These are phyloP conservation scores for Austrofundulus limnaeus DNA, from an alignment of 2,113 vertebrate genomes.

Conservation along the genomic window DNA sequence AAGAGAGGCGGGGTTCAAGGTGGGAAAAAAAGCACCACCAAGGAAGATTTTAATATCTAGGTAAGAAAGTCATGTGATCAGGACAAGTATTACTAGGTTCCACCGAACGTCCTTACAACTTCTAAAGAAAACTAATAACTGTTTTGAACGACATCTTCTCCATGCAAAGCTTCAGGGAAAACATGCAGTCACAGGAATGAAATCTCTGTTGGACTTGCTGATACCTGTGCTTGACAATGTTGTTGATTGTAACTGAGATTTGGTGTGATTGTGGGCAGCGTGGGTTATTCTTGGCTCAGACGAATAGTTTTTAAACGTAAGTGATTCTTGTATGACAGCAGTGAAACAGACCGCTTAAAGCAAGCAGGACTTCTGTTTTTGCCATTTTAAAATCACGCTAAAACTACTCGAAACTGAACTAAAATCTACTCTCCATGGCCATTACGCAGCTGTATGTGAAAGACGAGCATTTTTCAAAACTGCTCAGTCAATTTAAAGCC, in stretches of 20 bases:
- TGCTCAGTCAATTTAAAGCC: no score
- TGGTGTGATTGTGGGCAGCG: neutral
- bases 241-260: slow-evolving; percentile 18
- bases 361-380: neutral
- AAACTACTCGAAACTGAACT: no score
- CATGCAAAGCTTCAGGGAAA: slow-evolving; percentile 13
- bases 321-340: slow-evolving; percentile 10
- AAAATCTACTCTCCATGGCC: no score
- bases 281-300: slow-evolving; percentile 8
- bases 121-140: slow-evolving; percentile 1
- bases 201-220: slow-evolving; percentile 2
- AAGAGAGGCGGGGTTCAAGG: slow-evolving; percentile 18
- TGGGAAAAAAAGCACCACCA: slow-evolving; percentile 34
- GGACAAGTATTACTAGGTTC: slow-evolving; percentile 32
- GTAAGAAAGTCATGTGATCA: slow-evolving; percentile 48
- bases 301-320: neutral
- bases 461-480: no score
- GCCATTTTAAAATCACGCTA: neutral
- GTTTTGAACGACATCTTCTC: neutral
- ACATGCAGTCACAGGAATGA: slow-evolving; percentile 12
- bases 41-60: slow-evolving; percentile 56
- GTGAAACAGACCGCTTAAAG: slow-evolving; percentile 7
- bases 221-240: slow-evolving; percentile 11
- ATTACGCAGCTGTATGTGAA: no score
- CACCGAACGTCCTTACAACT: slow-evolving; percentile 6